Conservation (phyloP, 2,888 invertebrate species). For the Nomada hirtipes region DNA sequence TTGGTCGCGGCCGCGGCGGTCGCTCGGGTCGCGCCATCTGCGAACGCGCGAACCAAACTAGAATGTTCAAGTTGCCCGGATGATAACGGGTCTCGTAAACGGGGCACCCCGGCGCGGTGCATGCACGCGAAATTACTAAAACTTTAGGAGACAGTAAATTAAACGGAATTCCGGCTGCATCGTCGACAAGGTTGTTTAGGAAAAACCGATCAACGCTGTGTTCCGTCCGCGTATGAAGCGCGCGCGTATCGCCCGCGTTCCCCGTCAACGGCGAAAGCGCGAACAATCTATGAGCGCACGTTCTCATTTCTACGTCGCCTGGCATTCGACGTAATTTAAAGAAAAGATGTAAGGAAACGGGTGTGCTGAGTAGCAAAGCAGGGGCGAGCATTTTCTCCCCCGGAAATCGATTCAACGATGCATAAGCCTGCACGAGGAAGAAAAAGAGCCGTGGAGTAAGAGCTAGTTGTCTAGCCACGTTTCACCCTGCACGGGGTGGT, state of each 20-base stretch:
- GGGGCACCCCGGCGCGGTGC: constrained; percentile 9
- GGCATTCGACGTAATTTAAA: neutral
- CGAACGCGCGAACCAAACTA: neutral
- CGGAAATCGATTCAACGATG: constrained; percentile 27
- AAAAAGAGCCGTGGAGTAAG: constrained; percentile 9
- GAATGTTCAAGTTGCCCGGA: constrained; percentile 1
- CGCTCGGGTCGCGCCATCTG: constrained; percentile 42
- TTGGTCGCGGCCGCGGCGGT: neutral
- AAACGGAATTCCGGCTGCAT: constrained; percentile 50
- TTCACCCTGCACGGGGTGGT: constrained; percentile 31
- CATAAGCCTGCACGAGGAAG: constrained; percentile 7
- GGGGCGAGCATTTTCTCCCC: neutral
- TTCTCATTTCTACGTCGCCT: neutral
- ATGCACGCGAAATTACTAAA: constrained; percentile 54
- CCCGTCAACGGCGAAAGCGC: neutral
- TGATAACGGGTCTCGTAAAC: constrained; percentile 30
- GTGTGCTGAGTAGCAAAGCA: constrained; percentile 17
- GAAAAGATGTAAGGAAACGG: neutral
- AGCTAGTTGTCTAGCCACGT: constrained; percentile 50
- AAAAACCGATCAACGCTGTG: constrained; percentile 56
- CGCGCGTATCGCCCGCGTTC: constrained; percentile 1
- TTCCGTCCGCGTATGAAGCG: constrained; percentile 33
- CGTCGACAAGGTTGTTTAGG: constrained; percentile 53
- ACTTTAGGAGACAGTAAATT: constrained; percentile 58
- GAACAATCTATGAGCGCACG: neutral